These are phyloP conservation scores for Ornithoptera priamus DNA, from an alignment of 2,888 invertebrate species.

Conservation along the genomic window DNA sequence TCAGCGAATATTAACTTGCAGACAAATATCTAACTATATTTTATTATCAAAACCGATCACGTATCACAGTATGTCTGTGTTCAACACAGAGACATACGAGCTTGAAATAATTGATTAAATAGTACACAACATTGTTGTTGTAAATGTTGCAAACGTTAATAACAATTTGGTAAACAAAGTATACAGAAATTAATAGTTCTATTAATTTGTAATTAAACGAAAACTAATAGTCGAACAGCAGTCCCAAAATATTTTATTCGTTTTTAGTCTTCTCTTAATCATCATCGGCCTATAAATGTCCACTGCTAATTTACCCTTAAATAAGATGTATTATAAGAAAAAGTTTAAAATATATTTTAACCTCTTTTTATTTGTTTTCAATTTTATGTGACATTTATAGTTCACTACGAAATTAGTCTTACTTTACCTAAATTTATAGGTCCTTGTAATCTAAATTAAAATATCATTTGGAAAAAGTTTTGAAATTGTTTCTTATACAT, in stretches of 20 bases:
- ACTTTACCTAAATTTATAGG: too few relatives aligned
- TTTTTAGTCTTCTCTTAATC: too few relatives aligned
- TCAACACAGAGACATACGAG: not conserved
- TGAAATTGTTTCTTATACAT: not conserved
- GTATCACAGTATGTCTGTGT: not conserved
- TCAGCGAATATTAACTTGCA: not conserved
- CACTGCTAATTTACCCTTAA: too few relatives aligned
- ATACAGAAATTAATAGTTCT: not conserved
- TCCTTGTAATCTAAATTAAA: too few relatives aligned
- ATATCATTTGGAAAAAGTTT: not conserved
- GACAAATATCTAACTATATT: not conserved
- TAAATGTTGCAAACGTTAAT: not conserved
- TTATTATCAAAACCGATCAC: not conserved
- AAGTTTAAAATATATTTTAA: too few relatives aligned
- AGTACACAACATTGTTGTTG: conserved; percentile 17
- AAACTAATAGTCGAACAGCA: not conserved
- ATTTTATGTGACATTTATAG: too few relatives aligned
- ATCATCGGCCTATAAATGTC: too few relatives aligned
- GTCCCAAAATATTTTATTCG: too few relatives aligned
- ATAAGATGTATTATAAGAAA: too few relatives aligned
- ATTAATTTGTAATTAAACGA: conserved; percentile 2
- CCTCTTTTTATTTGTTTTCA: too few relatives aligned
- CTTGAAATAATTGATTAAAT: not conserved
- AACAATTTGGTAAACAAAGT: not conserved
- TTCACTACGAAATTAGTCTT: too few relatives aligned